Evolutionary conservation across 2,113 vertebrate genomes (phyloP).

Genomic region (Rhagologus leucostigma): DNA sequence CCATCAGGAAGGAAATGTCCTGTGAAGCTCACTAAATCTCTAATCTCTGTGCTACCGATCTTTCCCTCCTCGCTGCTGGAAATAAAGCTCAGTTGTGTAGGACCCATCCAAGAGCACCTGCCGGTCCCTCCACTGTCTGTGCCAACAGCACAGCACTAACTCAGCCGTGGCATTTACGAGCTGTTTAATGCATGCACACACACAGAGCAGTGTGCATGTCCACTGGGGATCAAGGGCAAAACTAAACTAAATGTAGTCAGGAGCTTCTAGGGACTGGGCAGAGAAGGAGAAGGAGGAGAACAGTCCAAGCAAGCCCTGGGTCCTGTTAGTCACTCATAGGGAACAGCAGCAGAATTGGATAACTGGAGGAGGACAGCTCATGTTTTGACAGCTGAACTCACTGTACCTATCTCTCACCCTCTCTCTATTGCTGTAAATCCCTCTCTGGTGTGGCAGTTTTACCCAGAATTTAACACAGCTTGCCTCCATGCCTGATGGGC

Average conservation of each 20-base stretch:
- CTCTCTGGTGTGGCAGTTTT: background rate
- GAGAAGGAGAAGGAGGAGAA: background rate
- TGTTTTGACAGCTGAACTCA: slow-evolving; percentile 44
- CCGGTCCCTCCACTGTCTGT: background rate
- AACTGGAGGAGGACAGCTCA: background rate
- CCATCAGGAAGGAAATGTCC: background rate
- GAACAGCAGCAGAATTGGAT: background rate
- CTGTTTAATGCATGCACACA: background rate
- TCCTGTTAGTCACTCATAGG: background rate
- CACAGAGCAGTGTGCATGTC: background rate
- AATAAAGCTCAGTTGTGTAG: background rate
- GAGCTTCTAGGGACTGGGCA: background rate
- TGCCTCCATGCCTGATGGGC: background rate
- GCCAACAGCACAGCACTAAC: background rate
- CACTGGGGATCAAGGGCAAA: background rate
- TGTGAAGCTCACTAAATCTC: background rate
- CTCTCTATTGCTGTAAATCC: slow-evolving; percentile 31
- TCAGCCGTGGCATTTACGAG: background rate
- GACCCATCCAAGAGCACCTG: background rate
- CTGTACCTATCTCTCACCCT: background rate
- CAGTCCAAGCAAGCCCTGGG: background rate
- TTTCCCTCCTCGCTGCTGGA: background rate
- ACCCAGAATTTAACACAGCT: slow-evolving; percentile 33
- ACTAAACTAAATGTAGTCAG: background rate
- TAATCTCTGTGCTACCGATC: background rate